Percentiles rank a stretch among this genome's conserved stretches.
Conservation (phyloP, 2,888 invertebrate species). For the Patella caerulea region DNA sequence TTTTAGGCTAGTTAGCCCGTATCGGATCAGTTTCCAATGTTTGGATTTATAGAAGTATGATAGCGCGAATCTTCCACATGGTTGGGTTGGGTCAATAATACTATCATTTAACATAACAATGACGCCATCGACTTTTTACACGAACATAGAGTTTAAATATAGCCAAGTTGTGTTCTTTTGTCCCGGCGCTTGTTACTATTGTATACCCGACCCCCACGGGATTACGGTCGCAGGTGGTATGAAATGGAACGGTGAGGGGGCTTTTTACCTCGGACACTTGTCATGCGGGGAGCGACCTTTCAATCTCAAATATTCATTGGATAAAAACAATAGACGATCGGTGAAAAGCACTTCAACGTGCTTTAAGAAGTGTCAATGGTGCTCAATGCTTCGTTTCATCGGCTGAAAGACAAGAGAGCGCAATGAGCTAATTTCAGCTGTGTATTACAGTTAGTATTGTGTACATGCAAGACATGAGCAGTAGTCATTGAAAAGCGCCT, state of each 20-base stretch:
- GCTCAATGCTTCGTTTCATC: conserved; percentile 1
- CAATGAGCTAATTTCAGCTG: conserved; percentile 13
- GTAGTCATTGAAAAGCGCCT: background rate
- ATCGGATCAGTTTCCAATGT: conserved; percentile 7
- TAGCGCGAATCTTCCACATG: background rate
- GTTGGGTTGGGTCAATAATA: background rate
- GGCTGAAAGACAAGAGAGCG: background rate
- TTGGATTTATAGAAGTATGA: background rate
- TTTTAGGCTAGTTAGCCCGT: conserved; percentile 9
- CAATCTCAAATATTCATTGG: conserved; percentile 5
- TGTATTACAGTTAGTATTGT: conserved; percentile 2
- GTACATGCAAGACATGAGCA: conserved; percentile 4
- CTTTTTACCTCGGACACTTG: conserved; percentile 4
- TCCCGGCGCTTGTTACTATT: background rate
- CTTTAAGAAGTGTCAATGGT: conserved; percentile 2
- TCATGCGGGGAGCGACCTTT: conserved; percentile 8
- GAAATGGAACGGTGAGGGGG: background rate
- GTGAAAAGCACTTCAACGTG: conserved; percentile 2
- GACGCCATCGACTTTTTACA: background rate
- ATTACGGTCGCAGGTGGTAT: conserved; percentile 8
- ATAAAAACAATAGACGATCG: conserved; percentile 1
- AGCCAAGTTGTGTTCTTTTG: conserved; percentile 2
- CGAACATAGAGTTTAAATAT: background rate
- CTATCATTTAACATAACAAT: conserved; percentile 10
- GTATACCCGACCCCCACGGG: background rate